Conservation (phyloP, 2,888 invertebrate genomes). For the Drosophila barbarae region DNA sequence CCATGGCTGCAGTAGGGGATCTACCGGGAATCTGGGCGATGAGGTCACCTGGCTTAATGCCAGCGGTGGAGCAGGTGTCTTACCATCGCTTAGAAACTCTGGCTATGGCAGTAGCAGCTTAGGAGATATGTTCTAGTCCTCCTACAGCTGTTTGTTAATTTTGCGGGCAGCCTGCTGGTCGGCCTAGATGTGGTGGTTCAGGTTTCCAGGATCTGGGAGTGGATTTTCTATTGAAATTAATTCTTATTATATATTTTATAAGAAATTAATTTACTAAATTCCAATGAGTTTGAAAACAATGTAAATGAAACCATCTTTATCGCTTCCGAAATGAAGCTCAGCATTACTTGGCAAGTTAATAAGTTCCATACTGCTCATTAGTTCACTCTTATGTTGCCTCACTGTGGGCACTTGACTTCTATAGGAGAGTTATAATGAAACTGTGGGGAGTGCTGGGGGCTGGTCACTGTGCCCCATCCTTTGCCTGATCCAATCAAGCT, state of each 20-base stretch:
- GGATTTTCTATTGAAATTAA: too few species aligned
- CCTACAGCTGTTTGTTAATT: conserved; percentile 10
- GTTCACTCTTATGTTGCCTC: background rate
- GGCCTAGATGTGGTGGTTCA: conserved; percentile 34
- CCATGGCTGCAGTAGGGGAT: background rate
- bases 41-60: conserved; percentile 27
- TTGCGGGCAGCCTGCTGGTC: conserved; percentile 28
- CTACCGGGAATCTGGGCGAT: conserved; percentile 14
- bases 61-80: conserved; percentile 12
- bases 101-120: background rate
- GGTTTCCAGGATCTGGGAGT: background rate
- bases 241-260: too few species aligned
- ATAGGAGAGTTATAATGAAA: conserved; percentile 1
- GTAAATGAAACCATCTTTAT: background rate
- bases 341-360: background rate
- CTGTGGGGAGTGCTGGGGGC: background rate
- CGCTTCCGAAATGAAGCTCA: background rate
- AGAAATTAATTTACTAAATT: too few species aligned
- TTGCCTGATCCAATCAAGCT: conserved; percentile 57
- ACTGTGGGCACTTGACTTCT: conserved; percentile 10
- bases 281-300: too few species aligned
- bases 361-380: background rate
- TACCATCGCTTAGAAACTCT: conserved; percentile 19
- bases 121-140: too few species aligned
- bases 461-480: conserved; percentile 19